Percentiles rank a stretch among this genome's conserved stretches.
Evolutionary conservation across 2,797 vertebrate genomes (phyloP).

Genomic region (Coilia nasus): DNA sequence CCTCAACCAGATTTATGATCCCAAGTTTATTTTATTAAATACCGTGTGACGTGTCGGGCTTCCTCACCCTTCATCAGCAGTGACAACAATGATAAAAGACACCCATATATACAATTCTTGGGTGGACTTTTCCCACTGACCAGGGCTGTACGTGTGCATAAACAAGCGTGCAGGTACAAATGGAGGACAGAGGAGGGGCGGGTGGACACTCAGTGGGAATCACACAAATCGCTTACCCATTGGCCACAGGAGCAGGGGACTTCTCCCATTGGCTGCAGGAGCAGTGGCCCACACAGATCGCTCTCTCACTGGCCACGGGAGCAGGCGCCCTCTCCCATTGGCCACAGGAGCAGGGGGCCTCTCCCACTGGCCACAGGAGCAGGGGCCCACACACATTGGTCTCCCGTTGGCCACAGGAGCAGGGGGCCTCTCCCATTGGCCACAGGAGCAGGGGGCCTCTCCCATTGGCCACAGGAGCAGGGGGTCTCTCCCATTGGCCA

Average conservation of each 20-base stretch:
- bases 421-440: constrained; percentile 53
- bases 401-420: constrained; percentile 50
- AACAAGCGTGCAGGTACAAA: too few relatives aligned
- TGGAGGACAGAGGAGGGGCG: constrained; percentile 33
- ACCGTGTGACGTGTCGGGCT: too few relatives aligned
- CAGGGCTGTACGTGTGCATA: too few relatives aligned
- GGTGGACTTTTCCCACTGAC: too few relatives aligned
- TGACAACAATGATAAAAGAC: too few relatives aligned
- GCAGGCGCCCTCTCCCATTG: constrained; percentile 47
- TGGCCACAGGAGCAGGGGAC: constrained; percentile 43
- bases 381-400: constrained; percentile 9
- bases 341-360: constrained; percentile 37
- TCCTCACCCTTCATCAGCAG: too few relatives aligned
- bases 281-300: background rate
- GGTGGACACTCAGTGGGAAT: constrained; percentile 17
- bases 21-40: too few relatives aligned
- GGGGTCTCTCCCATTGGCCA: constrained; percentile 55
- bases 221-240: constrained; percentile 40
- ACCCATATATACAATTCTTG: too few relatives aligned
- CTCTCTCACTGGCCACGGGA: constrained; percentile 51
- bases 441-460: constrained; percentile 26
- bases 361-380: constrained; percentile 51
- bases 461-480: constrained; percentile 49
- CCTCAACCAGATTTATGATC: too few relatives aligned
- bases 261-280: constrained; percentile 53